Evolutionary conservation across 2,797 vertebrate genomes (phyloP).

Genomic region (Borostomias antarcticus): DNA sequence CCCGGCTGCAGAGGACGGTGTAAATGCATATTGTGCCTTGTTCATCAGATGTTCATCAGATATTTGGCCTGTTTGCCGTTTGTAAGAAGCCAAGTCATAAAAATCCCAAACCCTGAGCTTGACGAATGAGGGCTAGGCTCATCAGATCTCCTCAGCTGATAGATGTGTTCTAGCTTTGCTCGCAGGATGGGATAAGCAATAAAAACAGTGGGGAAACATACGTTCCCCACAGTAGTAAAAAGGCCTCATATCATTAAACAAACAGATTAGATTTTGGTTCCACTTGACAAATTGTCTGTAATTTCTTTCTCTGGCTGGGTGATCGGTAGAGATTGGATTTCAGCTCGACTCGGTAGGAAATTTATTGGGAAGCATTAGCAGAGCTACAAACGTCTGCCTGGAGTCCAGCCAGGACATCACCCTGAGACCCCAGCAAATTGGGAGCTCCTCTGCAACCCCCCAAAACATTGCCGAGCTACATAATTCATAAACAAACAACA

Average conservation of each 20-base stretch:
- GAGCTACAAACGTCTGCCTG: constrained; percentile 50
- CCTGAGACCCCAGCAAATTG: constrained; percentile 25
- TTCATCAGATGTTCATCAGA: neutral
- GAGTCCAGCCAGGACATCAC: constrained; percentile 29
- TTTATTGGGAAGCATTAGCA: constrained; percentile 40
- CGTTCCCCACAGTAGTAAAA: constrained; percentile 43
- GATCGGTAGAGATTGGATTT: constrained; percentile 64
- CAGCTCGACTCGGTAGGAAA: constrained; percentile 46
- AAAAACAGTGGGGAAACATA: constrained; percentile 11
- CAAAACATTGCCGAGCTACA: too few species aligned
- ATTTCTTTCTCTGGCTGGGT: constrained; percentile 62
- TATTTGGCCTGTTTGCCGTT: neutral
- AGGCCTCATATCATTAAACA: constrained; percentile 60
- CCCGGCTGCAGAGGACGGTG: neutral
- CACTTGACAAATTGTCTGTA: constrained; percentile 62
- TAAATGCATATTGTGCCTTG: neutral
- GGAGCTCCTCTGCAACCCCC: constrained; percentile 11
- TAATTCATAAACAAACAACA: too few species aligned
- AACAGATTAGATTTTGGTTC: constrained; percentile 69
- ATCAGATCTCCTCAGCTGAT: constrained; percentile 23
- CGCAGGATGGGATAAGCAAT: constrained; percentile 41
- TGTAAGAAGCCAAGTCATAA: constrained; percentile 6
- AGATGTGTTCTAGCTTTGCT: constrained; percentile 40
- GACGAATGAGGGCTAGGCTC: constrained; percentile 1
- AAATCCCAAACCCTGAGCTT: constrained; percentile 11